These are phyloP conservation scores for Synanthedon tipuliformis DNA, from an alignment of 2,888 invertebrate species.

Conservation along the genomic window DNA sequence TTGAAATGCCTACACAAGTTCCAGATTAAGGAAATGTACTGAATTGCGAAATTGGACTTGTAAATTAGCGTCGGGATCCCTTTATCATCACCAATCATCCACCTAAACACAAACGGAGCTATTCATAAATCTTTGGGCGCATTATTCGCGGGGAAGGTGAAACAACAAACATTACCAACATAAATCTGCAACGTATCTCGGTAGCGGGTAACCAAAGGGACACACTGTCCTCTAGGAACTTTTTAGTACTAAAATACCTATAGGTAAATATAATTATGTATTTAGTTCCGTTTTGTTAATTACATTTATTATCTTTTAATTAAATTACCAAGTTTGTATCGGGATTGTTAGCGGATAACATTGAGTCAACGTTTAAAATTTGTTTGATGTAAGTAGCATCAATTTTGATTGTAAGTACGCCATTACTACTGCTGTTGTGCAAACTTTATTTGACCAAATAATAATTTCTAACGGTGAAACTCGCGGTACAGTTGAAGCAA, in stretches of 20 bases:
- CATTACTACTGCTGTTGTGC: too few relatives aligned
- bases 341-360: too few relatives aligned
- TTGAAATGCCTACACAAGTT: not conserved
- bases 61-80: slow-evolving; percentile 2
- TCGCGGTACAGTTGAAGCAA: too few relatives aligned
- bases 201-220: slow-evolving; percentile 38
- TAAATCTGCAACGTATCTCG: slow-evolving; percentile 67
- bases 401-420: too few relatives aligned
- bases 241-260: not conserved
- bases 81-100: slow-evolving; percentile 57
- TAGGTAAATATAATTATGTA: not conserved
- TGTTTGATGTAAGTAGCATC: too few relatives aligned
- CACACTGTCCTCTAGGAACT: slow-evolving; percentile 16
- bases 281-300: not conserved
- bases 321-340: too few relatives aligned
- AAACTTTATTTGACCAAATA: too few relatives aligned
- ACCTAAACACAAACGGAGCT: slow-evolving; percentile 47
- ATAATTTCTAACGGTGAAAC: too few relatives aligned
- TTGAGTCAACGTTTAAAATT: too few relatives aligned
- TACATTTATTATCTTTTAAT: too few relatives aligned
- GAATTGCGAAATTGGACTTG: not conserved
- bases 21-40: not conserved
- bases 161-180: slow-evolving; percentile 68
- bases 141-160: slow-evolving; percentile 64
- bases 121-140: slow-evolving; percentile 62